Evolutionary conservation across 2,888 invertebrate genomes (phyloP), one percentile per base, ranked within the genome.

Genomic region (Tenthredo amoena): DNA sequence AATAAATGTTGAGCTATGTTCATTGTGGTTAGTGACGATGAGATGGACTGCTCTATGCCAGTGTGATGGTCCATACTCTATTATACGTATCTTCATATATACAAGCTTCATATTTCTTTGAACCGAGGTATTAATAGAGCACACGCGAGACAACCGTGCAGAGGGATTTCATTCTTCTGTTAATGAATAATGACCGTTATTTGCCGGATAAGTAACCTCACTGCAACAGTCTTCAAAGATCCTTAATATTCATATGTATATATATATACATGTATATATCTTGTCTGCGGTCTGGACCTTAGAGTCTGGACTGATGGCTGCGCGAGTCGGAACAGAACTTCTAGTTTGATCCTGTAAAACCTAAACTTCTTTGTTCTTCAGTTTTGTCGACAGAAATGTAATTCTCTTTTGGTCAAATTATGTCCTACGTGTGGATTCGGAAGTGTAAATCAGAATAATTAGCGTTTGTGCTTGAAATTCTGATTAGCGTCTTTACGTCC

Each of bases 1-100:
- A 88, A 86, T 85, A 87, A 68, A 83, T 71, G 83, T 37, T 83
- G 50, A 50, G 26, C 68, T 43, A 62, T 50, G 81, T 50, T 4
- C 65, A 81, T 81, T 81, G 81, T 65, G 62, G 43, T 50, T 77
- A 15, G n/a, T 58, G 62, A 55, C 62, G 81, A 58, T 21, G 43
- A 21, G 10, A 76, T 47, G 50, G 76, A 58, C 79, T 9, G 37
- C 12, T 15, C 4, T 15, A 31, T 43, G n/a, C 71, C 34, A 12
- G 34, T 15, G 9, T 3, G 21, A 31, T 68, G 31, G 68, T 68
- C 68, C 26, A 26, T 68, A 34, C 21, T 58, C 58, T 58, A 21
- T 58, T 6, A 55, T 55, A 55, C 55, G n/a, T 55, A 47, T n/a
- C n/a, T n/a, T n/a, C 47, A 2, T 50, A 62, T 12, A 21, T n/a